Evolutionary conservation across 1,140 invertebrate genomes (phyloP).

Genomic region (Diprion similis): DNA sequence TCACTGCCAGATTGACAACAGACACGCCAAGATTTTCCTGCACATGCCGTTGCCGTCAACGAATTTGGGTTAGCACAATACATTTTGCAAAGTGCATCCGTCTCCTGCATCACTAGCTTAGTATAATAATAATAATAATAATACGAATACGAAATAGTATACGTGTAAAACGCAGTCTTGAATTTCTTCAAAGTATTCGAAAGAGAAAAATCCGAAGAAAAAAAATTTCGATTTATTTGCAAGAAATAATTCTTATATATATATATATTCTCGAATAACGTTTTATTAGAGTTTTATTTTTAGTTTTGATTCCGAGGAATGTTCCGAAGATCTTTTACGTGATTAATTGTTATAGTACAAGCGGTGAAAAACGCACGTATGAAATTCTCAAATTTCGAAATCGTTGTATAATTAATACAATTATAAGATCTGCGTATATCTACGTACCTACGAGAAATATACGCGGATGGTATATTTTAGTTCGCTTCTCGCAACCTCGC

Average conservation of each 20-base stretch:
- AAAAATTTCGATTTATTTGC: background rate
- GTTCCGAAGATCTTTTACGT: background rate
- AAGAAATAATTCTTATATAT: background rate
- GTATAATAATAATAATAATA: slow-evolving; percentile 31
- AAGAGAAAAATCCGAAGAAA: background rate
- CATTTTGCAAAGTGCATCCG: background rate
- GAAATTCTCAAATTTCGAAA: slow-evolving; percentile 2
- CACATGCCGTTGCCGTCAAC: background rate
- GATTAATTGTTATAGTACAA: background rate
- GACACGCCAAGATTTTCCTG: background rate
- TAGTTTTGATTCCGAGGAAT: background rate
- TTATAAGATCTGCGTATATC: background rate
- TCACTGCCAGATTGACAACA: slow-evolving; percentile 27
- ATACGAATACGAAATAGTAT: slow-evolving; percentile 24
- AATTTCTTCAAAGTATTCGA: background rate
- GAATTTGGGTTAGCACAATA: slow-evolving; percentile 6
- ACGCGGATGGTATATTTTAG: slow-evolving; percentile 36
- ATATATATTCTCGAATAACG: background rate
- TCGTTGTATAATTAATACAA: slow-evolving; percentile 13
- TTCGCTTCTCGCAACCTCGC: slow-evolving; percentile 17
- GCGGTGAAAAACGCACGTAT: background rate
- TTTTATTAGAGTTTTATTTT: background rate
- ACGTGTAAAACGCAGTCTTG: slow-evolving; percentile 17
- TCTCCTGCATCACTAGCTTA: slow-evolving; percentile 20
- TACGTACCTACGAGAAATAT: slow-evolving; percentile 32